A percentile compares a stretch with the other conserved stretches of the same genome.
Evolutionary conservation across 1,140 invertebrate species (phyloP).

Genomic region (Yoshiicerus persimilis): DNA sequence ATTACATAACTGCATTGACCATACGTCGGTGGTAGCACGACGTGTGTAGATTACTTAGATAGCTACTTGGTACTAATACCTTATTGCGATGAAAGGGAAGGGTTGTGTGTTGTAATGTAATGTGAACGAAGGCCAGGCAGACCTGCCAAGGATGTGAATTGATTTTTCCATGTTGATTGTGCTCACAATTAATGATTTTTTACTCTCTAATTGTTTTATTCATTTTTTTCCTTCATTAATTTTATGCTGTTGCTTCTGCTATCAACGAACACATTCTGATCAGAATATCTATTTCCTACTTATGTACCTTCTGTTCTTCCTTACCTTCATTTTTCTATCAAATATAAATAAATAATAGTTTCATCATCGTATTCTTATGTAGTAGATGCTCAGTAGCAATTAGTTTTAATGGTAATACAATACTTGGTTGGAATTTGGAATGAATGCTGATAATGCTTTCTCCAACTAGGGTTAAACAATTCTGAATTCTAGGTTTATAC

Average conservation of each 20-base stretch:
- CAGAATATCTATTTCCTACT: background rate
- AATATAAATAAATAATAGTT: background rate
- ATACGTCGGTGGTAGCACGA: background rate
- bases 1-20: background rate
- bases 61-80: background rate
- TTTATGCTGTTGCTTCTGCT: background rate
- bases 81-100: background rate
- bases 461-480: too few species aligned
- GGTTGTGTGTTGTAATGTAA: background rate
- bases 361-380: too few species aligned
- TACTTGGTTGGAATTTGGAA: too few species aligned
- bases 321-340: background rate
- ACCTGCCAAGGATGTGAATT: background rate
- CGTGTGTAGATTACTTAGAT: background rate
- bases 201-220: conserved; percentile 1
- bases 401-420: too few species aligned
- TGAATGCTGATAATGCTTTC: too few species aligned
- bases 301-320: background rate
- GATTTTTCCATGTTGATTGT: background rate
- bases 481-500: too few species aligned
- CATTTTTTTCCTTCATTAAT: background rate
- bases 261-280: background rate
- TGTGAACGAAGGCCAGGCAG: too few species aligned
- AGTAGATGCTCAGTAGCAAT: too few species aligned
- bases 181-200: background rate